Conservation (phyloP, 2,797 vertebrate species). For the Sebastiscus tertius region DNA sequence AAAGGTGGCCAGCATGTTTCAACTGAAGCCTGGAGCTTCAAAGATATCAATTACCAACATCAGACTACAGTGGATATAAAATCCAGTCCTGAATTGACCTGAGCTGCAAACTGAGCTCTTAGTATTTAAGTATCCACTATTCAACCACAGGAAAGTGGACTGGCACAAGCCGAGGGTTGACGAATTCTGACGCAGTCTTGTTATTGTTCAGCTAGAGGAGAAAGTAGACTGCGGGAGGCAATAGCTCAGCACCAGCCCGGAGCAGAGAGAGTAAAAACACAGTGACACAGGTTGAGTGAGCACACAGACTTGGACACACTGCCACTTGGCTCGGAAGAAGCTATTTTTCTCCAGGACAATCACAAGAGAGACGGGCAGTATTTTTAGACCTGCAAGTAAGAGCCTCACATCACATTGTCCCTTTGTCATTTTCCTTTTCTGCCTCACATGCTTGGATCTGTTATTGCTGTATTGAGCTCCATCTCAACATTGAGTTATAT, state of each 20-base stretch:
- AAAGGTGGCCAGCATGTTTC: neutral
- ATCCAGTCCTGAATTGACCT: conserved; percentile 28
- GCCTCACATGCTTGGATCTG: conserved; percentile 2
- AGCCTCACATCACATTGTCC: conserved; percentile 39
- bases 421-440: conserved; percentile 41
- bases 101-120: neutral
- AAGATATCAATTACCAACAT: conserved; percentile 6
- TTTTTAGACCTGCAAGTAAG: conserved; percentile 68
- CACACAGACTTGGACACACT: conserved; percentile 30
- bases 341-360: conserved; percentile 61
- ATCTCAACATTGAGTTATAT: neutral
- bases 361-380: conserved; percentile 51
- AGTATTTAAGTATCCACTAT: neutral
- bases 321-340: conserved; percentile 40
- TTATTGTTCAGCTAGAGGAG: conserved; percentile 23
- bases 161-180: conserved; percentile 6
- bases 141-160: neutral
- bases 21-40: neutral
- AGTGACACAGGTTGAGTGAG: conserved; percentile 41
- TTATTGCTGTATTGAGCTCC: neutral
- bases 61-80: conserved; percentile 23
- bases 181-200: conserved; percentile 14
- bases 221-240: conserved; percentile 11
- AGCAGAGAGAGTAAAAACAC: conserved; percentile 18
- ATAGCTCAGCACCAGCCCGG: conserved; percentile 16